Percentiles rank a stretch among this genome's conserved stretches.
Conservation (phyloP, 2,113 vertebrate species). For the Erythrolamprus reginae region DNA sequence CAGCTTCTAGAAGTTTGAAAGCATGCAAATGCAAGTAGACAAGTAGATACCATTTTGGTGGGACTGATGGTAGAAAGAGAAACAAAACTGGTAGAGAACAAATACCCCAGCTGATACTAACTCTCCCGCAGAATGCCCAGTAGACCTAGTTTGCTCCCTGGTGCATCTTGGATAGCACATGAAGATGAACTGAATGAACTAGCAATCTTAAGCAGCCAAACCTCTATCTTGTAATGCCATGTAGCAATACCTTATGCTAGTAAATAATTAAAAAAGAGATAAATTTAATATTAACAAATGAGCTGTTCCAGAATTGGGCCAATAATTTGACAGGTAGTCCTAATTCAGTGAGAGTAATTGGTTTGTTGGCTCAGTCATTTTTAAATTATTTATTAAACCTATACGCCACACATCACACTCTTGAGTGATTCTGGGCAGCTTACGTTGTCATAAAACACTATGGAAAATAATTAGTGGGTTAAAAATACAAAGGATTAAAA, state of each 20-base stretch:
- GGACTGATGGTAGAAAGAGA: neutral
- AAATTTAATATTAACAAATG: neutral
- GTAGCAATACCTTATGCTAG: neutral
- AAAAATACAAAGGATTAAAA: too few species aligned
- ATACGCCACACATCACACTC: too few species aligned
- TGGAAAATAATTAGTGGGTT: too few species aligned
- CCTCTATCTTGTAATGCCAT: too few species aligned
- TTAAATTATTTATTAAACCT: too few species aligned
- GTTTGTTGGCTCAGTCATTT: neutral
- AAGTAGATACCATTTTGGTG: neutral
- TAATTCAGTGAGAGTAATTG: neutral
- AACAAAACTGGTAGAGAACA: neutral
- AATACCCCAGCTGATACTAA: neutral
- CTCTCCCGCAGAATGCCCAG: neutral
- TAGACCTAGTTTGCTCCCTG: neutral
- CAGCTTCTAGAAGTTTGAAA: neutral
- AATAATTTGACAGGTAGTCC: neutral
- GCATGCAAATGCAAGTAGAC: neutral
- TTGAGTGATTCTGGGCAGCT: too few species aligned
- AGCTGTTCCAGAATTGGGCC: neutral
- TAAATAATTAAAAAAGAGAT: neutral
- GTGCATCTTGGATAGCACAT: neutral
- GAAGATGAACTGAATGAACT: neutral
- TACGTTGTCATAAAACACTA: too few species aligned
- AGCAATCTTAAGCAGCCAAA: neutral